Conservation (phyloP, 1,140 invertebrate genomes). For the Acarapis woodi region DNA sequence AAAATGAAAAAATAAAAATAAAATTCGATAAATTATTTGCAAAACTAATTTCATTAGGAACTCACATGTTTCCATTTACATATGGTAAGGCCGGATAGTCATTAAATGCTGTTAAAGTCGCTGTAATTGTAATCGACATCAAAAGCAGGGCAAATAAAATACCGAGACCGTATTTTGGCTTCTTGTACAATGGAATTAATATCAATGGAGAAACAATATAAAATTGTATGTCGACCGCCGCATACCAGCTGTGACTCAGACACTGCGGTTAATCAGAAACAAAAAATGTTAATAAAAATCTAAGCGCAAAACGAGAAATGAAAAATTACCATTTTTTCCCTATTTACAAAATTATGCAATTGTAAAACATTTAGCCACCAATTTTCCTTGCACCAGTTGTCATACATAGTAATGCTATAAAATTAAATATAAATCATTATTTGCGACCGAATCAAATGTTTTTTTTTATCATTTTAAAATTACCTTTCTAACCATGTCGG, state of each 20-base stretch:
- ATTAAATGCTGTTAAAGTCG: constrained; percentile 10
- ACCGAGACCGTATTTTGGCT: constrained; percentile 7
- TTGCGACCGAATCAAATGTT: no score
- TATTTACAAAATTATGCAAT: constrained; percentile 15
- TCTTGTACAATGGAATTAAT: constrained; percentile 13
- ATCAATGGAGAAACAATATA: constrained; percentile 16
- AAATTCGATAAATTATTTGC: neutral
- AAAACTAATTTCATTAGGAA: constrained; percentile 1
- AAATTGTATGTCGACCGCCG: constrained; percentile 18
- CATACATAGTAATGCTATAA: constrained; percentile 13
- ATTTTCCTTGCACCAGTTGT: constrained; percentile 14
- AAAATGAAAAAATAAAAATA: neutral
- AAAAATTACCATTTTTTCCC: constrained; percentile 12
- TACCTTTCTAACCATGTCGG: constrained; percentile 12
- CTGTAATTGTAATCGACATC: constrained; percentile 9
- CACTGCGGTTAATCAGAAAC: constrained; percentile 13
- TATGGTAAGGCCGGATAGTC: constrained; percentile 14
- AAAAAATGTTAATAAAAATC: constrained; percentile 1
- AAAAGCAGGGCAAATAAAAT: constrained; percentile 4
- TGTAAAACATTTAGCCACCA: constrained; percentile 16
- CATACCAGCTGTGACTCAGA: constrained; percentile 17
- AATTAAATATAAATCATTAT: no score
- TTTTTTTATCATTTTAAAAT: no score
- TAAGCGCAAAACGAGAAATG: neutral
- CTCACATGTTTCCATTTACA: constrained; percentile 12